Evolutionary conservation across 2,113 vertebrate genomes (phyloP), one percentile per base, ranked within the genome.

Genomic region (Anolis carolinensis): DNA sequence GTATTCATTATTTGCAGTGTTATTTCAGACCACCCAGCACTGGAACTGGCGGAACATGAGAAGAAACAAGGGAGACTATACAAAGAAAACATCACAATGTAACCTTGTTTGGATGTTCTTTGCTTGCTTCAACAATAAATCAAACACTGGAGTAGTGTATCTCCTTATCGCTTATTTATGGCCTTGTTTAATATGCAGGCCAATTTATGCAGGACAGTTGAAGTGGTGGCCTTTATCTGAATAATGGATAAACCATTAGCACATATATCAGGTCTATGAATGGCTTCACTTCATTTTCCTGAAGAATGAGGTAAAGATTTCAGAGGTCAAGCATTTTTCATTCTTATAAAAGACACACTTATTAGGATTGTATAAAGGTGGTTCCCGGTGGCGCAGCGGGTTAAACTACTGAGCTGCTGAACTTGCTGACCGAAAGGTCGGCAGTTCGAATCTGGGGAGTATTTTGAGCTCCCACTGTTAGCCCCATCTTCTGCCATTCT

Each of bases 151-250:
- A 85, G 74, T 86, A 44, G 39, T 44, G 39, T 44, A 90, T 90
- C 89, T 83, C 77, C 88, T 85, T 81, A 72, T 90, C 85, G 89
- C 88, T 92, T 85, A 87, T 94, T 93, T 91, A 90, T 94, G 84
- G 27, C 83, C 78, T 11, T 83, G 4, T 68, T 78, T 71, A 88
- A 50, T 85, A 68, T 6, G 85, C 88, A 1, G 88, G 2, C 83
- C 82, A 2, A 20, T 81, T 78, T 86, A 25, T 23, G 48, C 84
- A 86, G 63, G 30, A 1, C 0, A 62, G 73, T 86, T 90, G 65
- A 44, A 75, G 79, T 44, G 10, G 0, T 73, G 34, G 86, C 72
- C 0, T 0, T 83, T 70, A 72, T 32, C 5, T 84, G 88, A 65
- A 86, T 34, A 2, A 18, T 3, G 9, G 13, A 74, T 20, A 11